Evolutionary conservation across 1,140 invertebrate species (phyloP).

Genomic region (Cyrtorhinus lividipennis): DNA sequence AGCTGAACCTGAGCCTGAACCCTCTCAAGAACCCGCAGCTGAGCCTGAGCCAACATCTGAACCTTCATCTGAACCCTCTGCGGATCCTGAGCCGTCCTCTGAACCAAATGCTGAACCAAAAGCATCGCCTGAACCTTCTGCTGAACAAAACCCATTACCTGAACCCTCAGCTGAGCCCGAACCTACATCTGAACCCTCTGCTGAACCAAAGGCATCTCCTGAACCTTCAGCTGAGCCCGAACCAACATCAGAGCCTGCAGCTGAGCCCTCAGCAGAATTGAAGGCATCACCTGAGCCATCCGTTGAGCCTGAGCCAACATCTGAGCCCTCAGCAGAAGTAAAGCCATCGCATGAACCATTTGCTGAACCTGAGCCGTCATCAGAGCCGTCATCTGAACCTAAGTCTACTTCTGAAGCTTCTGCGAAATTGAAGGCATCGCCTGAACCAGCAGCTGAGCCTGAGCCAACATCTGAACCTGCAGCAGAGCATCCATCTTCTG

Average conservation of each 20-base stretch:
- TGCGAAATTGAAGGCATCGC: constrained; percentile 29
- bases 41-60: constrained; percentile 23
- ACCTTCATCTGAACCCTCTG: constrained; percentile 20
- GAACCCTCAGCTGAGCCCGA: constrained; percentile 23
- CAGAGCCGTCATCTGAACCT: constrained; percentile 25
- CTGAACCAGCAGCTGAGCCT: constrained; percentile 27
- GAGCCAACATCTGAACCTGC: constrained; percentile 24
- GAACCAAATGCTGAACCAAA: constrained; percentile 15
- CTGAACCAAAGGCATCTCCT: constrained; percentile 25
- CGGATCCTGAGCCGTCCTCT: constrained; percentile 13
- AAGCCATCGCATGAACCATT: constrained; percentile 13
- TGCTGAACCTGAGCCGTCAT: constrained; percentile 11
- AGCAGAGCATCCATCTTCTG: constrained; percentile 7
- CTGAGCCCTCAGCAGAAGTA: constrained; percentile 8
- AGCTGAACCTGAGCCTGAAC: constrained; percentile 24
- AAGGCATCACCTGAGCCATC: constrained; percentile 28
- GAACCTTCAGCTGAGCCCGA: constrained; percentile 27
- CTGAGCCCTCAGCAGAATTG: constrained; percentile 24
- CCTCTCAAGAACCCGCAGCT: constrained; percentile 25
- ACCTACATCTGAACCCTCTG: constrained; percentile 27
- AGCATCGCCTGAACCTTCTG: constrained; percentile 25
- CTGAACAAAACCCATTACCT: constrained; percentile 22
- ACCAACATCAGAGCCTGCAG: too few species aligned
- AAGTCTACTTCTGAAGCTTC: constrained; percentile 26
- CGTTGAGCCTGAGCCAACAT: constrained; percentile 20